A percentile compares a stretch with the other conserved stretches of the same genome.
Conservation (phyloP, 2,888 invertebrate species). For the Drosophila percnosoma region DNA sequence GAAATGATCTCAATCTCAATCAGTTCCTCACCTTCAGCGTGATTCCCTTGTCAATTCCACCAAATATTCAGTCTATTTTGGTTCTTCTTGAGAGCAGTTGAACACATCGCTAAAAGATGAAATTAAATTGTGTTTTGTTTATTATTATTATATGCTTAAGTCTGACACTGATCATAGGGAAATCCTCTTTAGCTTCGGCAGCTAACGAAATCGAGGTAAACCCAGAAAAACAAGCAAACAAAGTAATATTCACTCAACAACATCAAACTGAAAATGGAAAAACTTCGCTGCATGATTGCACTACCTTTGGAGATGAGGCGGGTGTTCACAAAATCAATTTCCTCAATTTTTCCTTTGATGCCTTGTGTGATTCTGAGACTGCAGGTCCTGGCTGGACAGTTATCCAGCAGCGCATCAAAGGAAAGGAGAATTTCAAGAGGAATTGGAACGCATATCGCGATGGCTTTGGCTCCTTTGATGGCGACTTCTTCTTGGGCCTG, state of each 20-base stretch:
- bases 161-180: not conserved
- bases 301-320: not conserved
- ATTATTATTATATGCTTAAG: not conserved
- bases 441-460: not conserved
- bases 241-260: not conserved
- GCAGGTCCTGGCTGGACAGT: not conserved
- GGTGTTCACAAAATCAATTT: not conserved
- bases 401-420: not conserved
- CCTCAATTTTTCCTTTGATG: not conserved
- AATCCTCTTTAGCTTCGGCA: not conserved
- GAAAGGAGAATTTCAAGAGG: not conserved
- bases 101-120: not conserved
- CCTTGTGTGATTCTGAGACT: not conserved
- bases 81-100: not conserved
- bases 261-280: not conserved
- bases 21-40: not conserved
- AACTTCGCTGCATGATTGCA: not conserved
- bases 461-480: not conserved
- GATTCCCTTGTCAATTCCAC: not conserved
- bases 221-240: not conserved
- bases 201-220: not conserved
- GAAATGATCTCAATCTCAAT: not conserved
- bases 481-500: not conserved
- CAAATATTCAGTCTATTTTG: not conserved
- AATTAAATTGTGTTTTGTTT: not conserved